Base-by-base conservation (phyloP, 2,888 invertebrate species). In the Choristoneura rosaceana region DNA sequence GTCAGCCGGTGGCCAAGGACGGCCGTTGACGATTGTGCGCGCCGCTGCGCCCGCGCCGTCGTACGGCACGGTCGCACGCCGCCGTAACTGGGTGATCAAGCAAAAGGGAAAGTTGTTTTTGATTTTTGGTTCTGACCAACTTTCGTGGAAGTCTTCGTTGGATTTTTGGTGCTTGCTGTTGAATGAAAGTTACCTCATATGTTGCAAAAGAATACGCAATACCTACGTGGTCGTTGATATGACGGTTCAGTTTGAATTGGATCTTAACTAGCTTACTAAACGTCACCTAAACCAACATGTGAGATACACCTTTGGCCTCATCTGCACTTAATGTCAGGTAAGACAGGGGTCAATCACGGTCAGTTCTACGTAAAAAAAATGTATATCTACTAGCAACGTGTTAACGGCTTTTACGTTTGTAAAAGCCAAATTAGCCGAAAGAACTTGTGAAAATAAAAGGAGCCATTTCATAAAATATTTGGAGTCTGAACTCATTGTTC, bases 31-130 rank as follows among this genome's bases (percentile, higher is more conserved):
- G 61, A 15, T 38, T 41, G 60, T 59, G 61, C 61, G 15, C 8
- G 8, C n/a, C 1, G 12, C 58, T 12, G 58, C 25, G 58, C 58
- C 34, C n/a, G 59, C 59, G 59, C 34, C 34, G 34, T 34, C 34
- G 34, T 7, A 34, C 55, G 8, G 58, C 58, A n/a, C 60, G 60
- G 60, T 43, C 61, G 61, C 61, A 61, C 43, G 61, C 61, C 17
- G 38, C 38, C 55, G 59, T 34, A 59, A 34, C 59, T 34, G 50
- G 64, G 50, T 34, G 50, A 50, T n/a, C 64, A 34, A 25, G 63
- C n/a, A 15, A 64, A 50, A 64, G 64, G 64, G 64, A 64, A 64
- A 64, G 64, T 64, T 50, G 64, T 15, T 50, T 64, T 50, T 33
- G 50, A 50, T 50, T 61, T 61, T 61, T 41, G 61, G 61, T 38